Evolutionary conservation across 30 jellyfish, hydroid and myxozoan species (phyloP).

Genomic region (Sanderia malayensis): DNA sequence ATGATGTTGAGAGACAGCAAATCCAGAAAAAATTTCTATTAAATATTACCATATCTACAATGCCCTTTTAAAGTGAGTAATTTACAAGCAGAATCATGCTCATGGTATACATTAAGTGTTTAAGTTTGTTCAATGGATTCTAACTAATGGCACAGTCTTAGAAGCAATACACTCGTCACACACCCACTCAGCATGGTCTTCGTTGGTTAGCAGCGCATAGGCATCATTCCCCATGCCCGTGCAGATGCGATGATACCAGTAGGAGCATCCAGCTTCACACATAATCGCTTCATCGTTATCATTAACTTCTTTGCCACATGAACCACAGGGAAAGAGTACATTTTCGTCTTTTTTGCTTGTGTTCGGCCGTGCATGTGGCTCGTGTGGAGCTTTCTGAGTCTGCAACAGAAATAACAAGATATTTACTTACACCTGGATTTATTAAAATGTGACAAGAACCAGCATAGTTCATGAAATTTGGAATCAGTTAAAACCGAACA

Average conservation of each 20-base stretch:
- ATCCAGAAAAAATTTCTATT: too few relatives aligned
- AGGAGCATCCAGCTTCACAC: slow-evolving; percentile 98
- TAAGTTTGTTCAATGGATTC: slow-evolving; percentile 24
- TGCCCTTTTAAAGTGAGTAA: too few relatives aligned
- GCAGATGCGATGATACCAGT: slow-evolving; percentile 94
- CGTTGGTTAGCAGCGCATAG: slow-evolving; percentile 82
- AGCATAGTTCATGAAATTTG: too few relatives aligned
- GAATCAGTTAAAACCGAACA: too few relatives aligned
- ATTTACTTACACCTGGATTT: too few relatives aligned
- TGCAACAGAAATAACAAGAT: too few relatives aligned
- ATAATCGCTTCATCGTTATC: slow-evolving; percentile 93
- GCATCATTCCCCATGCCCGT: slow-evolving; percentile 96
- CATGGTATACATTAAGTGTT: too few relatives aligned
- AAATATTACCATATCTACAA: too few relatives aligned
- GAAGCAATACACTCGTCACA: slow-evolving; percentile 96
- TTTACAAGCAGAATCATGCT: too few relatives aligned
- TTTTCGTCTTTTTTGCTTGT: slow-evolving; percentile 47
- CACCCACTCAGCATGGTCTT: slow-evolving; percentile 99
- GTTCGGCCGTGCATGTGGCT: slow-evolving; percentile 48
- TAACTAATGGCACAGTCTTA: slow-evolving; percentile 73
- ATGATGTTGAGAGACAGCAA: too few relatives aligned
- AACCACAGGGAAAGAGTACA: slow-evolving; percentile 93
- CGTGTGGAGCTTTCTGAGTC: slow-evolving; percentile 53
- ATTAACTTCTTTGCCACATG: slow-evolving; percentile 88
- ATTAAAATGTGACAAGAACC: too few relatives aligned